Evolutionary conservation across 1,140 invertebrate genomes (phyloP).

Genomic region (Macrobrachium rosenbergii): DNA sequence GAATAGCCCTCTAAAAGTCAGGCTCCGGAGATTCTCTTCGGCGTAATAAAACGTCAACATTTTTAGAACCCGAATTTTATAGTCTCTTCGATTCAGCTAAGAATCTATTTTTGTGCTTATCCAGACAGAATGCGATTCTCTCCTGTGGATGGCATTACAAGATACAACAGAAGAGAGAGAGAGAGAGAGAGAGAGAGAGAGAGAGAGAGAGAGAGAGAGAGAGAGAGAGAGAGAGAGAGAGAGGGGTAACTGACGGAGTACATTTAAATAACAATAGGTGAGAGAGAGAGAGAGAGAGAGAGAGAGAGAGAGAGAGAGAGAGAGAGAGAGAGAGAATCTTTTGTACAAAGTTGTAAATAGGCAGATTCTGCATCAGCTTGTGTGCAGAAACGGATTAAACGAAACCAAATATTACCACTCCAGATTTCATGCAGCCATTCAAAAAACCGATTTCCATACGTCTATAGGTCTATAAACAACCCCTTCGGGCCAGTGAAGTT

Average conservation of each 20-base stretch:
- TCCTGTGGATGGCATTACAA: too few relatives aligned
- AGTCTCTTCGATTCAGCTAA: too few relatives aligned
- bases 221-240: constrained; percentile 18
- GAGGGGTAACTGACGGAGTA: neutral
- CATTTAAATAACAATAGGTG: neutral
- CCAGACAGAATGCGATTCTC: too few relatives aligned
- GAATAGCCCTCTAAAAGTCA: too few relatives aligned
- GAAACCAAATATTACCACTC: neutral
- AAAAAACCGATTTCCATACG: too few relatives aligned
- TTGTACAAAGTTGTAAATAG: neutral
- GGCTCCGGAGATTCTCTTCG: too few relatives aligned
- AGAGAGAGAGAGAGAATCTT: constrained; percentile 14
- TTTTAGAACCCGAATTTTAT: too few relatives aligned
- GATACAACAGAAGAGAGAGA: neutral
- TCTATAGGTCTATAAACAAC: too few relatives aligned
- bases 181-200: constrained; percentile 10
- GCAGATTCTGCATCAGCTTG: neutral
- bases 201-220: constrained; percentile 11
- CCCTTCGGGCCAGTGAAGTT: too few relatives aligned
- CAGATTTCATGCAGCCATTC: too few relatives aligned
- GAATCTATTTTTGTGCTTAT: too few relatives aligned
- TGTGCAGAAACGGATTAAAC: neutral
- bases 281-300: constrained; percentile 10
- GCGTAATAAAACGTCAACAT: too few relatives aligned
- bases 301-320: constrained; percentile 16